Base-by-base conservation (phyloP, 2,888 invertebrate species). In the Keiferia lycopersicella region DNA sequence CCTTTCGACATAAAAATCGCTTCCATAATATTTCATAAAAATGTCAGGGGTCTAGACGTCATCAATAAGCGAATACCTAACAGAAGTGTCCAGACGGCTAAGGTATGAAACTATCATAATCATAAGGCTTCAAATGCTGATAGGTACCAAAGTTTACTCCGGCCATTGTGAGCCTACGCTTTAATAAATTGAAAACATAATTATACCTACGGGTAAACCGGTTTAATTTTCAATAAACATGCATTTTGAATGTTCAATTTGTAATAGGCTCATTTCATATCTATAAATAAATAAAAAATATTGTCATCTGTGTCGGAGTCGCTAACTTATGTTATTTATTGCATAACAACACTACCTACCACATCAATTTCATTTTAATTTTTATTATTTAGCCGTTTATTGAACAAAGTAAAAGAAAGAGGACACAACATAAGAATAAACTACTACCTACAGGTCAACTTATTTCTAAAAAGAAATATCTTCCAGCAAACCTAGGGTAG, bases 11-110 rank as follows among this genome's bases (percentile, higher is more conserved):
- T 72, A 80, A 81, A 80, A 83, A 84, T 62, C 63, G 69, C 84
- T 86, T 88, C 88, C 88, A 86, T 81, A n/a, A 83, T 83, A 77
- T 73, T 79, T 81, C 88, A 86, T 81, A n/a, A 83, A 82, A 77
- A 73, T 79, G 81, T 67, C 8, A 68, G 72, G 75, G 77, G 81
- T 82, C 75, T 77, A 69, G 68, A 72, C 73, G 68, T 76, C 78
- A 79, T 81, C 80, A 82, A 82, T 84, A 82, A 82, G 75, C 75
- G 78, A 82, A 85, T 84, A 83, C 74, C 88, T 88, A 87, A 72
- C 86, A 79, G 74, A 67, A 64, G 67, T 67, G 67, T 60, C 63
- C 65, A 71, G 67, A 72, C 70, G 74, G 62, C 85, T 83, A 78
- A 85, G 86, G 74, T 82, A 84, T 68, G 73, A 64, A 75, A 74